Conservation (phyloP, 2,797 vertebrate genomes). For the Brotula barbata region DNA sequence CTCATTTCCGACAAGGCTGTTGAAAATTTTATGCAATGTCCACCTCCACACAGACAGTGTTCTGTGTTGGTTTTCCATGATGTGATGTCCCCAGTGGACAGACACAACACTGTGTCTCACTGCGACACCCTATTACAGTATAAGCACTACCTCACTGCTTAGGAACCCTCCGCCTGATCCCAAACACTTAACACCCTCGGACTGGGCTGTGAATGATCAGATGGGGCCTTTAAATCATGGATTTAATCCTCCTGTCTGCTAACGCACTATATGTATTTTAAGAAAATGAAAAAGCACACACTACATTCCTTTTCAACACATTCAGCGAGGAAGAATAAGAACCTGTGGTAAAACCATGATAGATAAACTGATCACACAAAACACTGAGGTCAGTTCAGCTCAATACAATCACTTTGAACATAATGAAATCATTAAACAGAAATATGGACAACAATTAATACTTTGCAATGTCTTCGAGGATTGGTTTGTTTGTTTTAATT, state of each 20-base stretch:
- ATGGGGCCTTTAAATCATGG: neutral
- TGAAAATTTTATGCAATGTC: conserved; percentile 39
- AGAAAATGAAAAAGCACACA: neutral
- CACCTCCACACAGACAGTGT: conserved; percentile 31
- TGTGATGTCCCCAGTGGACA: conserved; percentile 61
- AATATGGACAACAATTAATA: too few species aligned
- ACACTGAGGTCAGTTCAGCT: too few species aligned
- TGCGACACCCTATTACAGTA: conserved; percentile 66
- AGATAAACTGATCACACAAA: too few species aligned
- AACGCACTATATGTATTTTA: too few species aligned
- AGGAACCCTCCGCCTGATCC: conserved; percentile 30
- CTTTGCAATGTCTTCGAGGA: too few species aligned
- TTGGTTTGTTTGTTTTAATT: too few species aligned
- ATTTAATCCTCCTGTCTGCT: too few species aligned
- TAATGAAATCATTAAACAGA: too few species aligned
- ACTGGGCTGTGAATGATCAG: conserved; percentile 13
- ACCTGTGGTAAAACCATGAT: too few species aligned
- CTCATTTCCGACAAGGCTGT: conserved; percentile 46
- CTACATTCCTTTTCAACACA: too few species aligned
- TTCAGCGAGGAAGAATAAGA: too few species aligned
- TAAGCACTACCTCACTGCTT: conserved; percentile 58
- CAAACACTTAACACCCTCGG: conserved; percentile 28
- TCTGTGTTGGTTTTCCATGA: conserved; percentile 69
- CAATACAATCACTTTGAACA: too few species aligned
- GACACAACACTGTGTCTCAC: conserved; percentile 50